Conservation (phyloP, 2,888 invertebrate genomes). For the Scelioninae gen. 2 region DNA sequence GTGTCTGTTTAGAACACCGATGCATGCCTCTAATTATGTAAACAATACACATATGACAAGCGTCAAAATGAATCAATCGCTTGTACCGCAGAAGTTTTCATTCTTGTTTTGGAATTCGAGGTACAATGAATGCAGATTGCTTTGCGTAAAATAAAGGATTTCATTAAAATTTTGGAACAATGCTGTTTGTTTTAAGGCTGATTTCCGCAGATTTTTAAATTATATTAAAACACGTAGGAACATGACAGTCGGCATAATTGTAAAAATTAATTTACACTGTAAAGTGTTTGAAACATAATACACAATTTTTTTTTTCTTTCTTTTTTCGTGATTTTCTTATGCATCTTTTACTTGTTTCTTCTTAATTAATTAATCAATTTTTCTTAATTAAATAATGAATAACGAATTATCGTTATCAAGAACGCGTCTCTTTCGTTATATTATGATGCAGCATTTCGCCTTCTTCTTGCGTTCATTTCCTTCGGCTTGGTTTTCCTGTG, state of each 20-base stretch:
- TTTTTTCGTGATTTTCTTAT: constrained; percentile 1
- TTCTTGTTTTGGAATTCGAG: too few relatives aligned
- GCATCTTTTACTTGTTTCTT: constrained; percentile 59
- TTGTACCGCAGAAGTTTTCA: too few relatives aligned
- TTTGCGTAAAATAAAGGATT: neutral
- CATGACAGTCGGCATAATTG: constrained; percentile 16
- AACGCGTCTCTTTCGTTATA: constrained; percentile 67
- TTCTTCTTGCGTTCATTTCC: constrained; percentile 91
- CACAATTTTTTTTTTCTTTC: constrained; percentile 2
- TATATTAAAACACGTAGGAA: constrained; percentile 36
- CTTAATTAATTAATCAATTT: constrained; percentile 58
- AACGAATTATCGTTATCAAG: constrained; percentile 22
- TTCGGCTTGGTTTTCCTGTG: constrained; percentile 91
- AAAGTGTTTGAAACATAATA: constrained; percentile 68
- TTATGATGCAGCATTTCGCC: constrained; percentile 89
- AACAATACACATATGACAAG: too few relatives aligned
- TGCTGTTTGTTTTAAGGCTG: neutral
- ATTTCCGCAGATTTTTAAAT: constrained; percentile 6
- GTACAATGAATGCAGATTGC: neutral
- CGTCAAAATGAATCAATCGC: too few relatives aligned
- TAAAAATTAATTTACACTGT: constrained; percentile 63
- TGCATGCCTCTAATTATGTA: too few relatives aligned
- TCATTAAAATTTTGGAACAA: neutral
- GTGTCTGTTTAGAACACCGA: too few relatives aligned
- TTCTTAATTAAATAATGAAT: constrained; percentile 59